A percentile compares a stretch with the other conserved stretches of the same genome.
Evolutionary conservation across 2,113 vertebrate genomes (phyloP).

Genomic region (Mesoclemmys tuberculata): DNA sequence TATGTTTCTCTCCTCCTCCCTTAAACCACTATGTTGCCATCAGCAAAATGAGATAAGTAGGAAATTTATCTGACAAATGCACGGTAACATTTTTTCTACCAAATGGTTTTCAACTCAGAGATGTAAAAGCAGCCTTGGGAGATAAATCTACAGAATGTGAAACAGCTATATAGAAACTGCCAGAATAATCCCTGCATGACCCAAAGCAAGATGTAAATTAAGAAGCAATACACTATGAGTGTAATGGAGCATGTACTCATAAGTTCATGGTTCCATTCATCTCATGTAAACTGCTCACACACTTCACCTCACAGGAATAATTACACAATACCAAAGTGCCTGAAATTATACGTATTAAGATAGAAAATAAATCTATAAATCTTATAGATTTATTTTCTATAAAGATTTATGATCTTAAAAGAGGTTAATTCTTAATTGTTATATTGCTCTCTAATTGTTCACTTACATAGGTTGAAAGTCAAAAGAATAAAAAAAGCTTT

Average conservation of each 20-base stretch:
- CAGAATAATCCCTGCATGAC: conserved; percentile 67
- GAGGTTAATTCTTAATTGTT: conserved; percentile 42
- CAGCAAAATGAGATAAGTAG: conserved; percentile 68
- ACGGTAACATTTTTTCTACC: conserved; percentile 64
- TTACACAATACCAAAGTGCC: conserved; percentile 49
- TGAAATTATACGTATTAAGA: conserved; percentile 55
- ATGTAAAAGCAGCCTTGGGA: conserved; percentile 69
- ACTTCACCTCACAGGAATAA: conserved; percentile 68
- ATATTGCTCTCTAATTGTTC: conserved; percentile 56
- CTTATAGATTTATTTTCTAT: background rate
- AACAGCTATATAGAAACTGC: conserved; percentile 69
- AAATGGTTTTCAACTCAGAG: conserved; percentile 70
- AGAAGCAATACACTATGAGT: conserved; percentile 72
- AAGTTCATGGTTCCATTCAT: conserved; percentile 77
- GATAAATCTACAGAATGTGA: conserved; percentile 69
- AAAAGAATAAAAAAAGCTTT: conserved; percentile 57
- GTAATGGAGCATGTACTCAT: conserved; percentile 74
- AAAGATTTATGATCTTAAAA: conserved; percentile 1
- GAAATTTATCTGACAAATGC: conserved; percentile 72
- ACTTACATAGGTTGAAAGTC: conserved; percentile 26
- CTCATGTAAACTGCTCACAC: conserved; percentile 71
- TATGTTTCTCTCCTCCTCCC: conserved; percentile 33
- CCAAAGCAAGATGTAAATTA: conserved; percentile 80
- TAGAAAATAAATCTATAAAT: conserved; percentile 16
- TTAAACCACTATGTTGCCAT: conserved; percentile 50